Conservation (phyloP, 2,888 invertebrate species). For the Drosophila koepferae region DNA sequence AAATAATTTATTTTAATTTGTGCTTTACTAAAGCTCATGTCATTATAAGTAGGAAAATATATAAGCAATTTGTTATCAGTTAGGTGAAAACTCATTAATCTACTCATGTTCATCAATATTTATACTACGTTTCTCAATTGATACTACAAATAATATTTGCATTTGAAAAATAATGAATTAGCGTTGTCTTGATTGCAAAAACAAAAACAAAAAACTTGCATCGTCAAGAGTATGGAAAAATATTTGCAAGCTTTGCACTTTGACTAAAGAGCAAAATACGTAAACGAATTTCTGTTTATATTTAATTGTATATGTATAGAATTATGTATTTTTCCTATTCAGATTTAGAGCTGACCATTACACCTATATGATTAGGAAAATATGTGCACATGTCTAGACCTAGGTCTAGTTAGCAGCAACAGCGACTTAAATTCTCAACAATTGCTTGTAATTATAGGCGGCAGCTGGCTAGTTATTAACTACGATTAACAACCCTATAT, state of each 20-base stretch:
- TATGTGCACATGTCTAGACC: neutral
- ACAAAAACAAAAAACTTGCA: conserved; percentile 3
- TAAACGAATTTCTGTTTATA: neutral
- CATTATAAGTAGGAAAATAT: neutral
- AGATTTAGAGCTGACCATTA: neutral
- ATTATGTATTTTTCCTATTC: conserved; percentile 1
- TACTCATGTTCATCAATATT: conserved; percentile 1
- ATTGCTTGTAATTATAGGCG: conserved; percentile 32
- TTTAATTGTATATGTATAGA: neutral
- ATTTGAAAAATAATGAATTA: conserved; percentile 18
- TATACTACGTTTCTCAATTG: conserved; percentile 8
- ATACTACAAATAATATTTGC: conserved; percentile 48
- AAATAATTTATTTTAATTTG: neutral
- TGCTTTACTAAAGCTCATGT: conserved; percentile 1
- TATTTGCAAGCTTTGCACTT: conserved; percentile 6
- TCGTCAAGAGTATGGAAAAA: conserved; percentile 8
- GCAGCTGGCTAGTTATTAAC: conserved; percentile 19
- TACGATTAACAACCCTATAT: conserved; percentile 18
- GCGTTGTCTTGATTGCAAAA: conserved; percentile 10
- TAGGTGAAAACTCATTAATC: conserved; percentile 4
- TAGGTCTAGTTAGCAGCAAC: neutral
- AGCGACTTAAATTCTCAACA: conserved; percentile 5
- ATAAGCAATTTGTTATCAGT: conserved; percentile 4
- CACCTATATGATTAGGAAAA: conserved; percentile 1
- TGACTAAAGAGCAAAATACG: neutral